A percentile compares a stretch with the other conserved stretches of the same genome.
Conservation (phyloP, 2,888 invertebrate genomes). For the Ditula angustiorana region DNA sequence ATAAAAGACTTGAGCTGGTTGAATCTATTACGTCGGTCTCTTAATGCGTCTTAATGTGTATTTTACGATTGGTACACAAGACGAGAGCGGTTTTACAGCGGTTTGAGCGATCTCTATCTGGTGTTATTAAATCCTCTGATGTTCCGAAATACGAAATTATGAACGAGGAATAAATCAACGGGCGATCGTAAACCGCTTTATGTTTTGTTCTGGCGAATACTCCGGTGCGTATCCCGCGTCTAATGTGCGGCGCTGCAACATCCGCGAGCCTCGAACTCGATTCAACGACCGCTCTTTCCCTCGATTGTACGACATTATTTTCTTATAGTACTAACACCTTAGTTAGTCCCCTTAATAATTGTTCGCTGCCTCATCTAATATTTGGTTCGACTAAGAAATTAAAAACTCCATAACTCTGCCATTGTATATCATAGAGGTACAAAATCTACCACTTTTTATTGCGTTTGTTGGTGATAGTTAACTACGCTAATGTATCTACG, state of each 20-base stretch:
- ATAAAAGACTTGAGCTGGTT: slow-evolving; percentile 70
- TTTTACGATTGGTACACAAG: slow-evolving; percentile 85
- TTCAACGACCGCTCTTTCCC: slow-evolving; percentile 9
- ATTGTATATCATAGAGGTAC: neutral
- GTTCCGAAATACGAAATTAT: slow-evolving; percentile 84
- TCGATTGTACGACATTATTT: neutral
- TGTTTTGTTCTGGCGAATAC: slow-evolving; percentile 76
- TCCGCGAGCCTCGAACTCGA: slow-evolving; percentile 13
- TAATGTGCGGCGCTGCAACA: slow-evolving; percentile 31
- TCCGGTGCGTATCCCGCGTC: slow-evolving; percentile 26
- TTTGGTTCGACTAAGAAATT: too few relatives aligned
- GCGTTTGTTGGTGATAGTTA: slow-evolving; percentile 24
- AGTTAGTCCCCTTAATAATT: too few relatives aligned
- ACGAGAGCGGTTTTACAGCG: slow-evolving; percentile 79
- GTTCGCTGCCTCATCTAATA: too few relatives aligned
- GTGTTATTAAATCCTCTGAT: slow-evolving; percentile 82
- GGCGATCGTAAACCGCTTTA: slow-evolving; percentile 82
- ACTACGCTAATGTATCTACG: slow-evolving; percentile 21
- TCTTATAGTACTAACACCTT: too few relatives aligned
- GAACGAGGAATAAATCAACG: slow-evolving; percentile 83
- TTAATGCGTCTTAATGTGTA: slow-evolving; percentile 84
- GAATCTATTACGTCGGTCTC: slow-evolving; percentile 68
- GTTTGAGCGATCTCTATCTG: slow-evolving; percentile 81
- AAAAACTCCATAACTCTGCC: neutral
- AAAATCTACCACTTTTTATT: slow-evolving; percentile 7